Evolutionary conservation across 2,113 vertebrate species (phyloP).

Genomic region (Odobenus rosmarus): DNA sequence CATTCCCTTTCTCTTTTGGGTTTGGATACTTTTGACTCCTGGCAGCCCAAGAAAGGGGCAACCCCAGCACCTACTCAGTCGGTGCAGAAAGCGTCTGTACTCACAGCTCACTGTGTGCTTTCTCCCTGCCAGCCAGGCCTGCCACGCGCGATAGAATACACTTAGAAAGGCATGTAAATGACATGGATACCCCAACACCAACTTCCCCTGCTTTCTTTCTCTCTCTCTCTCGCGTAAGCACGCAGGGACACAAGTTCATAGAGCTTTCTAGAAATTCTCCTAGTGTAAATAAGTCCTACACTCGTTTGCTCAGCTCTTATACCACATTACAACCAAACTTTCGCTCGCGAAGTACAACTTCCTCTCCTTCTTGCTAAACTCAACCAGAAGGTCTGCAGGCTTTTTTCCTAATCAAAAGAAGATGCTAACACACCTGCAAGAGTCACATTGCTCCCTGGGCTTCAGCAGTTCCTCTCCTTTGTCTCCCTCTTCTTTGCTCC

Average conservation of each 20-base stretch:
- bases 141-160: accelerated
- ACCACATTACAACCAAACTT: background rate
- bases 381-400: background rate
- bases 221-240: accelerated
- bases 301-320: background rate
- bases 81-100: background rate
- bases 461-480: no score
- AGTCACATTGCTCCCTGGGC: accelerated
- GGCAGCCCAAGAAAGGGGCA: no score
- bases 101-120: background rate
- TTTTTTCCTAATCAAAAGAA: background rate
- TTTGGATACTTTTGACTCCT: background rate
- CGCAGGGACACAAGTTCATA: accelerated
- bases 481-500: background rate
- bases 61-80: accelerated
- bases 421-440: accelerated
- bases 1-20: background rate
- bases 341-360: background rate
- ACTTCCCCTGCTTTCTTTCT: background rate
- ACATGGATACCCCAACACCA: accelerated
- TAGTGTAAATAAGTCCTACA: background rate
- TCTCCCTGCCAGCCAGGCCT: background rate
- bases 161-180: background rate
- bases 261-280: background rate
- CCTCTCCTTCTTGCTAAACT: background rate